Evolutionary conservation across 2,113 vertebrate genomes (phyloP).

Genomic region (Zosterops lateralis): DNA sequence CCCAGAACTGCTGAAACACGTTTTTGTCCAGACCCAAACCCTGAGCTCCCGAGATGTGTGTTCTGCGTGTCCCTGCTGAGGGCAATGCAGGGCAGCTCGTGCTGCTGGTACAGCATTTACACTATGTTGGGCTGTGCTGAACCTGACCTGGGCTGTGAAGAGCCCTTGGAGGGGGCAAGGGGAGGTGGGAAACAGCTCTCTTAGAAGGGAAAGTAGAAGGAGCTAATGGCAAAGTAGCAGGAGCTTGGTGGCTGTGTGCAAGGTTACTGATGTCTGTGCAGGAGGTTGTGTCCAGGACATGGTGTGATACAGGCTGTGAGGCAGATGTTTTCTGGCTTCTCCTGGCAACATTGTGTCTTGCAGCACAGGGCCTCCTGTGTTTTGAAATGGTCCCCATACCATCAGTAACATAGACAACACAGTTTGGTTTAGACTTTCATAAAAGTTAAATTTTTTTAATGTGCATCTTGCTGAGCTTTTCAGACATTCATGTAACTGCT

Average conservation of each 20-base stretch:
- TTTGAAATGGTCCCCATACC: neutral
- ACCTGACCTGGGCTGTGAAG: neutral
- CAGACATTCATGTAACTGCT: neutral
- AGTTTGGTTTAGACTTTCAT: neutral
- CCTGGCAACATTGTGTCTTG: neutral
- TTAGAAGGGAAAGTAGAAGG: neutral
- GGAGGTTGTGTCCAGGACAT: neutral
- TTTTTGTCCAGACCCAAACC: neutral
- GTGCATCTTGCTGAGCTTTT: neutral
- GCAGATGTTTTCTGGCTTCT: neutral
- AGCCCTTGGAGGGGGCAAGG: neutral
- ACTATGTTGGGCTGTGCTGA: neutral
- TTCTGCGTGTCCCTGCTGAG: neutral
- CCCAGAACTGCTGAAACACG: fast-evolving
- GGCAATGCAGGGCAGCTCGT: neutral
- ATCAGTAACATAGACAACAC: fast-evolving
- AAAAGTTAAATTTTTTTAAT: neutral
- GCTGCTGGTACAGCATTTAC: neutral
- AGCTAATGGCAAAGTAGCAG: neutral
- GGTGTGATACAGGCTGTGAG: neutral
- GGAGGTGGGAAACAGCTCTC: neutral
- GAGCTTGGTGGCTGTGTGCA: fast-evolving
- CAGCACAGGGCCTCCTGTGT: neutral
- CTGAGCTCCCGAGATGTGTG: fast-evolving
- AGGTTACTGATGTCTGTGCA: neutral